phyloP scores from a whole-genome alignment of 1,140 invertebrate genomes.

The Musca domestica region DNA sequence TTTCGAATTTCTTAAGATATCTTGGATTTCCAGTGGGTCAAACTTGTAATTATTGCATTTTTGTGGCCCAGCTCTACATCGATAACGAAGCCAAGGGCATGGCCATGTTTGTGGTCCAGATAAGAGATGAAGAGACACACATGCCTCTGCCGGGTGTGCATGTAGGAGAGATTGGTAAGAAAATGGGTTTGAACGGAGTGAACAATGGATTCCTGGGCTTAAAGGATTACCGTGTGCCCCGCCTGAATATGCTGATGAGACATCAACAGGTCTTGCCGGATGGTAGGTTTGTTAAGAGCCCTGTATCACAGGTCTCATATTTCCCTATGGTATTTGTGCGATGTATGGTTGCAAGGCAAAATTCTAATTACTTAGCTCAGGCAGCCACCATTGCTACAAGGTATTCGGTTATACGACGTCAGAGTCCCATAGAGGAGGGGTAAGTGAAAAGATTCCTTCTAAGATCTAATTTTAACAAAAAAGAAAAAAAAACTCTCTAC shows the following conservation, averaged over 20 bases:
- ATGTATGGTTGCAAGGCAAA: constrained; percentile 65
- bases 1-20: background rate
- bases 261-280: constrained; percentile 79
- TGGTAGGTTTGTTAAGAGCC: constrained; percentile 80
- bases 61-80: constrained; percentile 82
- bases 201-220: constrained; percentile 90
- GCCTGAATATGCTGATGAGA: constrained; percentile 87
- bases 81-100: constrained; percentile 79
- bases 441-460: background rate
- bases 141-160: constrained; percentile 79
- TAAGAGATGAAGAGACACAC: constrained; percentile 82
- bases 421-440: constrained; percentile 63
- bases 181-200: constrained; percentile 82
- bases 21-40: constrained; percentile 70
- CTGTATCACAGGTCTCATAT: constrained; percentile 81
- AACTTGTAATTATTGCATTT: constrained; percentile 82
- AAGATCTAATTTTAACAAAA: background rate
- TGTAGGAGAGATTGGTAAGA: constrained; percentile 89
- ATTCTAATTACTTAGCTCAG: constrained; percentile 68
- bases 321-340: constrained; percentile 89
- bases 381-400: constrained; percentile 77
- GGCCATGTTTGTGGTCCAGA: constrained; percentile 87
- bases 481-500: no score
- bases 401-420: constrained; percentile 81
- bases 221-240: constrained; percentile 80